These are phyloP conservation scores for Craniophora ligustri DNA, from an alignment of 2,888 invertebrate genomes.

Conservation along the genomic window DNA sequence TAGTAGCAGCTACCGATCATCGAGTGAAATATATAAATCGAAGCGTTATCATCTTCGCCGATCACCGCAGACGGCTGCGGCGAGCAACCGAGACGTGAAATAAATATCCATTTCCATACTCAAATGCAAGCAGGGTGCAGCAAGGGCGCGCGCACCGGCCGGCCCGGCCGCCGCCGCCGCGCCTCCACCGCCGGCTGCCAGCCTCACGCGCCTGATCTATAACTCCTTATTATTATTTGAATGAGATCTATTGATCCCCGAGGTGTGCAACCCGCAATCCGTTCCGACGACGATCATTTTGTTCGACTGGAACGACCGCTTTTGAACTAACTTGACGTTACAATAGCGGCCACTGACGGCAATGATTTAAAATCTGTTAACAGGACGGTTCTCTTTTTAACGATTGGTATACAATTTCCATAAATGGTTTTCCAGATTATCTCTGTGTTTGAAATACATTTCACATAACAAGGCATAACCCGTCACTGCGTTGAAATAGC, in stretches of 20 bases:
- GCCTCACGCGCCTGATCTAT: conserved; percentile 80
- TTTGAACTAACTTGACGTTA: conserved; percentile 88
- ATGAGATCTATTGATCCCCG: conserved; percentile 87
- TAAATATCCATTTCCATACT: conserved; percentile 87
- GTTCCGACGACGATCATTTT: conserved; percentile 86
- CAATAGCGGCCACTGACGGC: conserved; percentile 86
- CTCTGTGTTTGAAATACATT: conserved; percentile 75
- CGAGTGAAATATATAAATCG: conserved; percentile 87
- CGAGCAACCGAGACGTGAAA: conserved; percentile 76
- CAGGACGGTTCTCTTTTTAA: conserved; percentile 88
- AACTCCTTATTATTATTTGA: conserved; percentile 88
- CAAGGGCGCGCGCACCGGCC: conserved; percentile 66
- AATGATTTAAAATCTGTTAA: conserved; percentile 89
- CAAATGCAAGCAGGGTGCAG: conserved; percentile 72
- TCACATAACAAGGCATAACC: conserved; percentile 78
- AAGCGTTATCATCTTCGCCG: conserved; percentile 84
- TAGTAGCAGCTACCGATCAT: conserved; percentile 83
- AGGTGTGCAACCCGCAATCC: conserved; percentile 85
- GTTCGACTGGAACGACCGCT: conserved; percentile 86
- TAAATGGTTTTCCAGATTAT: conserved; percentile 86
- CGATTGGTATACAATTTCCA: conserved; percentile 88
- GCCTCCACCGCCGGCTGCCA: conserved; percentile 57
- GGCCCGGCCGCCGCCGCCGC: conserved; percentile 60
- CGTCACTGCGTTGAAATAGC: conserved; percentile 58
- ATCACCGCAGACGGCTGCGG: conserved; percentile 81